Percentiles rank a stretch among this genome's conserved stretches.
Conservation (phyloP, 2,113 vertebrate species). For the Rhipidura dahli region DNA sequence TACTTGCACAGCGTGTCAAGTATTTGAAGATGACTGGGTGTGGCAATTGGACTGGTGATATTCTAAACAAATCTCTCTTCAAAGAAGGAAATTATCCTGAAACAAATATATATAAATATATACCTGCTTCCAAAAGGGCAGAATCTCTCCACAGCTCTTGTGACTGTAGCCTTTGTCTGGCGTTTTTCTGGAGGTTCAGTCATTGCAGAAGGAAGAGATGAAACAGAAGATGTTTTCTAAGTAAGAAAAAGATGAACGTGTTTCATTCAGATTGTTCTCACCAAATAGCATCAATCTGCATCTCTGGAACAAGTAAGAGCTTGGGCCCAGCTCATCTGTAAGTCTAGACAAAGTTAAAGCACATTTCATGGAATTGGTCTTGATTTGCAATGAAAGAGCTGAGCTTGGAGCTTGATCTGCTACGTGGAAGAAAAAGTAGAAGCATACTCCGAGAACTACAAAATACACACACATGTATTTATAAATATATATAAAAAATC, state of each 20-base stretch:
- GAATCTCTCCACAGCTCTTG: slow-evolving; percentile 76
- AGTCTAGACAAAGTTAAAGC: background rate
- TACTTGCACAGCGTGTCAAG: background rate
- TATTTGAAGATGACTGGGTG: background rate
- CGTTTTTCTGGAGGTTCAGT: slow-evolving; percentile 7
- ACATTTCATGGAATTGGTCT: background rate
- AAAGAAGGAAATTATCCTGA: background rate
- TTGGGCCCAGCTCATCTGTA: background rate
- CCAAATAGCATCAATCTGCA: background rate
- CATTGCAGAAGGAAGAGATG: background rate
- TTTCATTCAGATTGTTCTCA: background rate
- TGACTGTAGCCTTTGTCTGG: slow-evolving; percentile 63
- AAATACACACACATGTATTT: background rate
- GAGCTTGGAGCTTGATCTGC: background rate
- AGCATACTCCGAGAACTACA: background rate
- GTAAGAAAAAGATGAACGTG: background rate
- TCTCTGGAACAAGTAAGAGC: background rate
- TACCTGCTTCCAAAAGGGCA: slow-evolving; percentile 85
- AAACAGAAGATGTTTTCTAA: slow-evolving; percentile 27
- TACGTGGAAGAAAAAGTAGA: background rate
- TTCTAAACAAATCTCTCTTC: background rate
- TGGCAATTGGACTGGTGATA: background rate
- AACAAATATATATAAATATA: background rate
- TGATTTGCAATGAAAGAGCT: background rate
- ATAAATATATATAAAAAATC: background rate